Evolutionary conservation across 1,140 invertebrate genomes (phyloP).

Genomic region (Thaumatotibia leucotreta): DNA sequence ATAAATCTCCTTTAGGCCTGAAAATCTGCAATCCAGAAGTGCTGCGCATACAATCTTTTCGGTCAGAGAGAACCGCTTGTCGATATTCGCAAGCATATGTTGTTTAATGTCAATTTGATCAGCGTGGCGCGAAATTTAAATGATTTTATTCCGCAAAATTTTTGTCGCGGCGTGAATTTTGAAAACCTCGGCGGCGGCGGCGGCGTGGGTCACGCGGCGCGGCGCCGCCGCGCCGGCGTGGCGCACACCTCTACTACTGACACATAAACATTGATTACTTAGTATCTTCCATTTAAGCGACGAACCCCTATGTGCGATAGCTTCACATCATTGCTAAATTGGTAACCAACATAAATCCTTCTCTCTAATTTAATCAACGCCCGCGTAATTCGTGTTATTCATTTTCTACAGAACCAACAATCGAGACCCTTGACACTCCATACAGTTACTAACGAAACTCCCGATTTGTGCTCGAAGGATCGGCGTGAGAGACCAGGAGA

Average conservation of each 20-base stretch:
- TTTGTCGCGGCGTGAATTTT: too few species aligned
- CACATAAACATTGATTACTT: conserved; percentile 24
- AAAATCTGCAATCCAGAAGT: too few species aligned
- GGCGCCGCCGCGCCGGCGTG: too few species aligned
- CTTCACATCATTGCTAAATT: conserved; percentile 68
- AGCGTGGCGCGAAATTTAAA: too few species aligned
- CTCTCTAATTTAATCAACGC: conserved; percentile 71
- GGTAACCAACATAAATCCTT: conserved; percentile 60
- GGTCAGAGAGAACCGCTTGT: too few species aligned
- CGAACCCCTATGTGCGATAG: conserved; percentile 57
- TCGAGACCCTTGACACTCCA: conserved; percentile 33
- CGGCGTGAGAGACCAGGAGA: conserved; percentile 19
- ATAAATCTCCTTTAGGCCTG: too few species aligned
- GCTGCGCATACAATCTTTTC: too few species aligned
- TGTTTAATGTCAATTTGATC: too few species aligned
- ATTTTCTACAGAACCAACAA: conserved; percentile 36
- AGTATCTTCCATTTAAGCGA: conserved; percentile 48
- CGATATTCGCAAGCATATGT: too few species aligned
- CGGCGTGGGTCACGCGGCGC: too few species aligned
- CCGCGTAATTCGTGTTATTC: conserved; percentile 48
- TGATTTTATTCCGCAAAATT: too few species aligned
- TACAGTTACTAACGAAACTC: not conserved
- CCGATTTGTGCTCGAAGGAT: not conserved
- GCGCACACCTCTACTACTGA: not conserved
- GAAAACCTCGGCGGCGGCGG: too few species aligned